Base-by-base conservation (phyloP, 2,888 invertebrate species). In the Sclerodermus sp. region DNA sequence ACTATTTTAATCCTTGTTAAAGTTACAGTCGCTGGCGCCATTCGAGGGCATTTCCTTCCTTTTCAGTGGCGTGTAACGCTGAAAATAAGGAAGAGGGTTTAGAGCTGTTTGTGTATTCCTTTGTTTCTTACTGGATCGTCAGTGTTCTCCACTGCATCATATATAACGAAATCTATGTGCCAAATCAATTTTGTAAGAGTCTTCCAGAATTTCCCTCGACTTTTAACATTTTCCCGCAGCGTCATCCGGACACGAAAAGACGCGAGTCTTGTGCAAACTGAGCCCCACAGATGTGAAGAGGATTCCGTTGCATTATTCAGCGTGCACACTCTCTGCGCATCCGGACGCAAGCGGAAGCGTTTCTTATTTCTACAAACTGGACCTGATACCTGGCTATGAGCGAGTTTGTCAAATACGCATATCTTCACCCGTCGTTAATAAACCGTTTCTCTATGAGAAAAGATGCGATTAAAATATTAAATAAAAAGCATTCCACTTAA, bases 141-240 rank as follows among this genome's bases (percentile, higher is more conserved):
- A 36, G 6, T 12, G 15, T 31, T 15, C 23, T 6, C 15, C 38
- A 4, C 4, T 43, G 37, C 17, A 13, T 29, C 17, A 29, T 31
- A 13, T 16, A 50, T 60, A 57, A 57, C 53, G 48, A 58, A 58
- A 61, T 60, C 51, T 43, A 56, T 37, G 58, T 51, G 49, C 30
- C 38, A 29, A 54, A 60, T 61, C 60, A 60, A 61, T 61, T 60
- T 61, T 61, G 49, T 57, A 62, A 42, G 53, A 62, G 50, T 23
- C 57, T 53, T 38, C 47, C 47, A 47, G 47, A 47, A 53, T 62
- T 46, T 51, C 48, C 55, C 51, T 46, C 53, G 58, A 61, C 50
- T 53, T 60, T 60, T 58, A 51, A 58, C 51, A 45, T 60, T 42
- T 36, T 14, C 37, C 18, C 32, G 42, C 46, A 48, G 44, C 29